These are phyloP conservation scores for Montipora efflorescens DNA, from an alignment of 64 coral and sea anemone species.

Conservation along the genomic window DNA sequence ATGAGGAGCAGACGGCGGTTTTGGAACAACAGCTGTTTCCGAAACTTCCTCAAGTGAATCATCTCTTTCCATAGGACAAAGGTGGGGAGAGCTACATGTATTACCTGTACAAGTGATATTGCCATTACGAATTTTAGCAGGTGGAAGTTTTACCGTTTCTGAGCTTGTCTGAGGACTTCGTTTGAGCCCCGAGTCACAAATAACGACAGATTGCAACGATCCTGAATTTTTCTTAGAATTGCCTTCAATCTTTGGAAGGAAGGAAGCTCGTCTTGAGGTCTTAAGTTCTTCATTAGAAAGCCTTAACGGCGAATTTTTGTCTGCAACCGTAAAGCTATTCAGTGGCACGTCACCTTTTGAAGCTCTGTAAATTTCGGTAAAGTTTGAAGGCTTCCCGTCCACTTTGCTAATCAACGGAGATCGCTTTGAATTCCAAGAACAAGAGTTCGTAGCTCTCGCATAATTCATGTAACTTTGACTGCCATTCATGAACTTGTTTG, in stretches of 20 bases:
- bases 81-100: not conserved
- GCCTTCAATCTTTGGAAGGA: conserved; percentile 41
- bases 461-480: conserved; percentile 16
- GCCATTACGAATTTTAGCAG: conserved; percentile 5
- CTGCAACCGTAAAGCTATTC: not conserved
- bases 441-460: not conserved
- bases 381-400: conserved; percentile 22
- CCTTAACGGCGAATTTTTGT: not conserved
- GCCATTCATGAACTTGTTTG: conserved; percentile 51
- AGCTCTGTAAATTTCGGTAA: conserved; percentile 22
- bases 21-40: not conserved
- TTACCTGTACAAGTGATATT: conserved; percentile 35
- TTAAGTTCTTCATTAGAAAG: conserved; percentile 37
- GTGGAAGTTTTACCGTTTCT: conserved; percentile 20
- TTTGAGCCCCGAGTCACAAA: not conserved
- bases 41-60: not conserved
- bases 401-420: conserved; percentile 13
- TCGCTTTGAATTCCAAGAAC: not conserved
- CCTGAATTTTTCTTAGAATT: conserved; percentile 30
- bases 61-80: not conserved
- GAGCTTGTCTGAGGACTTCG: conserved; percentile 36
- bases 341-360: conserved; percentile 5
- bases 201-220: not conserved
- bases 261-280: conserved; percentile 20
- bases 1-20: conserved; percentile 24